A percentile compares a stretch with the other conserved stretches of the same genome.
Conservation (phyloP, 2,888 invertebrate genomes). For the Drosophila macrospina region DNA sequence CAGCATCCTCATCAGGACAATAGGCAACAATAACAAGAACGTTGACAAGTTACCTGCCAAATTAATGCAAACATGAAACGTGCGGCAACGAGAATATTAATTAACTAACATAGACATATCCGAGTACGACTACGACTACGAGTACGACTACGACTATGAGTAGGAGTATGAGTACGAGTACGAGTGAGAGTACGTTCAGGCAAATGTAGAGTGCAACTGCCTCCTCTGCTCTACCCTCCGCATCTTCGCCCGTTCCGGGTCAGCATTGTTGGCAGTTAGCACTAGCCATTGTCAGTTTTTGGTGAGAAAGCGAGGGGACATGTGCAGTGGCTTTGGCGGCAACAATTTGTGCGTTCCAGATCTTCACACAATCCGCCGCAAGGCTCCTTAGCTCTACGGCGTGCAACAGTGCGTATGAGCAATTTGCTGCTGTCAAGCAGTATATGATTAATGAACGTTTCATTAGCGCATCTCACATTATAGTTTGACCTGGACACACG, state of each 20-base stretch:
- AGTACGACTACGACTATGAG: constrained; percentile 20
- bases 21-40: constrained; percentile 62
- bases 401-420: constrained; percentile 52
- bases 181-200: neutral
- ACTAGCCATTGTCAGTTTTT: constrained; percentile 65
- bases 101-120: constrained; percentile 75
- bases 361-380: constrained; percentile 29
- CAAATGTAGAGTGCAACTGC: constrained; percentile 20
- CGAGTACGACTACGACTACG: constrained; percentile 15
- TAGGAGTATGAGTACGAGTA: too few species aligned
- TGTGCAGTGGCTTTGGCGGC: constrained; percentile 27
- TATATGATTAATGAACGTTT: constrained; percentile 81
- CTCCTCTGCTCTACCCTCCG: neutral
- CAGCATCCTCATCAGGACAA: constrained; percentile 70
- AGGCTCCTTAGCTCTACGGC: constrained; percentile 15
- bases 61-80: constrained; percentile 82
- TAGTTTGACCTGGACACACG: constrained; percentile 32
- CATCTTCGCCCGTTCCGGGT: constrained; percentile 4
- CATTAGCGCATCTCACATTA: constrained; percentile 73
- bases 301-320: neutral
- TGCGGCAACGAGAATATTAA: constrained; percentile 80
- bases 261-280: constrained; percentile 59
- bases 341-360: constrained; percentile 38
- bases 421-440: constrained; percentile 54
- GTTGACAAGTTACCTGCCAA: constrained; percentile 82